Percentiles rank a stretch among this genome's conserved stretches.
Conservation (phyloP, 2,113 vertebrate species). For the Glareola pratincola region DNA sequence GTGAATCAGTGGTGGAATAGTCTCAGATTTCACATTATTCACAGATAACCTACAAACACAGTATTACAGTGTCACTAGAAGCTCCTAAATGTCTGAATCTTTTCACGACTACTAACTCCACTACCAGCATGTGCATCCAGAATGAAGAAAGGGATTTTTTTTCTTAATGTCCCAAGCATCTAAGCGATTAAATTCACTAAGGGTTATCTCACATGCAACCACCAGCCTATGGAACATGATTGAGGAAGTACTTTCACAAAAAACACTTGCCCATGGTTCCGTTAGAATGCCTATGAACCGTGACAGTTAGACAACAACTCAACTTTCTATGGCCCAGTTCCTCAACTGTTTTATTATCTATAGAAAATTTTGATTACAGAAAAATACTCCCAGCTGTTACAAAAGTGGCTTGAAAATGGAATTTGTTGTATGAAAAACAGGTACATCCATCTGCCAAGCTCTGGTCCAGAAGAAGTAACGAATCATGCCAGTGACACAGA, state of each 20-base stretch:
- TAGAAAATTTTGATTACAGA: neutral
- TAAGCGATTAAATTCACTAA: neutral
- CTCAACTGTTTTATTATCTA: neutral
- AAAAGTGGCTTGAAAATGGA: neutral
- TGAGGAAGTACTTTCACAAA: neutral
- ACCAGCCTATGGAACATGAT: neutral
- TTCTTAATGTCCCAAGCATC: neutral
- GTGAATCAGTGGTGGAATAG: neutral
- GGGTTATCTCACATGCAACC: neutral
- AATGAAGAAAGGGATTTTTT: neutral
- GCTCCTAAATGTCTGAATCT: neutral
- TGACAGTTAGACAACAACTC: neutral
- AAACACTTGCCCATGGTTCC: neutral
- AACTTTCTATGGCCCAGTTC: neutral
- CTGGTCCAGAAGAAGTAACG: neutral
- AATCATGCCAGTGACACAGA: neutral
- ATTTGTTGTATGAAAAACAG: neutral
- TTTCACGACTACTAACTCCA: neutral
- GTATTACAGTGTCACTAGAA: neutral
- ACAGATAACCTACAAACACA: neutral
- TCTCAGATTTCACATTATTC: neutral
- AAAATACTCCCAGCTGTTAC: neutral
- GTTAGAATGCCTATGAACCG: neutral
- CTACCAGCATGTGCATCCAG: neutral
- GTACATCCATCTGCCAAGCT: neutral